Evolutionary conservation across 2,113 vertebrate genomes (phyloP), one percentile per base, ranked within the genome.

Genomic region (Sander vitreus): DNA sequence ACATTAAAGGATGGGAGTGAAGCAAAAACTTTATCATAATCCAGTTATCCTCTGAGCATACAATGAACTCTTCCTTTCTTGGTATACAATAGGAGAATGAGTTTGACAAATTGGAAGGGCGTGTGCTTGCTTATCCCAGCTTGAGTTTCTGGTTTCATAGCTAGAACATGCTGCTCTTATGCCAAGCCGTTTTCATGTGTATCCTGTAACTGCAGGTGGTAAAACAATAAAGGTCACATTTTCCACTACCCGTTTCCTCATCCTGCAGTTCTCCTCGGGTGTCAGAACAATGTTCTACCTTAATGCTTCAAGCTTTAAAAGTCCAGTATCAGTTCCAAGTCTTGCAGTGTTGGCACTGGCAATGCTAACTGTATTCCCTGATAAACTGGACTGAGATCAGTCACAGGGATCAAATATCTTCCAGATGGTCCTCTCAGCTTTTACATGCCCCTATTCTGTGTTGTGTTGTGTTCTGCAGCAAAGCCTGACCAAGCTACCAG

Each of bases 401-500:
- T 73, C 72, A 59, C 55, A 39, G 55, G 11, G 73, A 84, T 74
- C 51, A 67, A 81, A 76, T 81, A 57, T 69, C 54, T 60, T 80
- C 76, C 87, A 78, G 71, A 89, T 87, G 82, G 50, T 71, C 62
- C 47, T 53, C 47, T 85, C 23, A 33, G 30, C 45, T 80, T 88
- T 85, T 47, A 92, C 72, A 64, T 84, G 51, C 68, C 27, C 33
- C 25, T 69, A 72, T 78, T 80, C 45, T 84, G 58, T 68, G 33
- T 67, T 84, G 58, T 68, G 33, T 67, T 87, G 55, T 72, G 51
- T 57, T 78, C 62, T 73, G 71, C 85, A 99, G 98, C 98, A 99
- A 95, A 98, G 95, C 93, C 96, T 99, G 82, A 94, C 96, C 53
- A 98, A 97, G 94, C 94, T 95, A 48, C 91, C 95, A 2, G 94